Conservation (phyloP, 2,797 vertebrate genomes). For the Leptodactylus fallax region DNA sequence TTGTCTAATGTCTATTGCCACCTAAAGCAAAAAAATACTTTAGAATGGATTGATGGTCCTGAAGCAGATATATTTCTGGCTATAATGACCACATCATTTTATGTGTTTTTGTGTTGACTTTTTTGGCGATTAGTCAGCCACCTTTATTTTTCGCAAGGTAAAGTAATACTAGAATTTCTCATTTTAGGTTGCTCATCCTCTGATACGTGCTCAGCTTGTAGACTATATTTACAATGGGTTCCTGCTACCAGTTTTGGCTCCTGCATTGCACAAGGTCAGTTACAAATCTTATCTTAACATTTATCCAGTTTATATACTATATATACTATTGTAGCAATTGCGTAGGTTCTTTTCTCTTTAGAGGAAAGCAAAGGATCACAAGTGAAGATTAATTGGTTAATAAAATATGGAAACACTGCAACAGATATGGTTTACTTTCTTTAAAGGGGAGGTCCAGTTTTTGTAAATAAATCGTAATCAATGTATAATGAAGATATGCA, state of each 20-base stretch:
- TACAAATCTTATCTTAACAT: not conserved
- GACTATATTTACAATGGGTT: slow-evolving; percentile 97
- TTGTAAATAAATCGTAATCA: too few relatives aligned
- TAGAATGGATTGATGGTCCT: not conserved
- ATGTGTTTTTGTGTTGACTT: not conserved
- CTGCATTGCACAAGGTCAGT: slow-evolving; percentile 96
- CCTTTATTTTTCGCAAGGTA: not conserved
- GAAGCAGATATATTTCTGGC: not conserved
- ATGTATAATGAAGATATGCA: too few relatives aligned
- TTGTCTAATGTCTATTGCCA: not conserved
- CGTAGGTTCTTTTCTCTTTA: not conserved
- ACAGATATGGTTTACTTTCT: too few relatives aligned
- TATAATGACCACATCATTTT: not conserved
- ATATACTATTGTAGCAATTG: not conserved
- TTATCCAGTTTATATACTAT: not conserved
- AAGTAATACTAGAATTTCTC: not conserved
- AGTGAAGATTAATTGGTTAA: not conserved
- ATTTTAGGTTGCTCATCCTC: slow-evolving; percentile 88
- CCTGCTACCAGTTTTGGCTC: slow-evolving; percentile 94
- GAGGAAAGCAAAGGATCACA: not conserved
- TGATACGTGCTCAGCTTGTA: slow-evolving; percentile 92
- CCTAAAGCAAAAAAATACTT: not conserved
- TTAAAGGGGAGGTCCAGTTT: too few relatives aligned
- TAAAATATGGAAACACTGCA: not conserved
- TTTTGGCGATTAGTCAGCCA: not conserved